Evolutionary conservation across 30 jellyfish, hydroid and myxozoan genomes (phyloP).

Genomic region (Turritopsis dohrnii): DNA sequence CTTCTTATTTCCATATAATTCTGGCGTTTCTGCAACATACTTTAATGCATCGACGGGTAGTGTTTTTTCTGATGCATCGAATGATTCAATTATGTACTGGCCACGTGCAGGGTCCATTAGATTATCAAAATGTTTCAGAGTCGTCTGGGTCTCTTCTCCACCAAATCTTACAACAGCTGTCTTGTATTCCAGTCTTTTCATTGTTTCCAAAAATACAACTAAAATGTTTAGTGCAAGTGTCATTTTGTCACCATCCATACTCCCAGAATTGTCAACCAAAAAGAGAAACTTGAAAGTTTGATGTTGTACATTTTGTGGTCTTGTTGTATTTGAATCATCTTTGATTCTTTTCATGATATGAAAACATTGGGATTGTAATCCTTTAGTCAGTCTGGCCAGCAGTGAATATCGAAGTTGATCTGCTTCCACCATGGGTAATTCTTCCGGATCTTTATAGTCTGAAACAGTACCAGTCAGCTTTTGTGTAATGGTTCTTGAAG

Average conservation of each 20-base stretch:
- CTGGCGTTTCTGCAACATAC: conserved; percentile 16
- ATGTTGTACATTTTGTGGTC: background rate
- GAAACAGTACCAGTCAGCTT: background rate
- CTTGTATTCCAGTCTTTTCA: conserved; percentile 12
- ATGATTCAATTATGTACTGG: conserved; percentile 10
- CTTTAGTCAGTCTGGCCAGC: conserved; percentile 6
- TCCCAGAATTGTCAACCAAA: conserved; percentile 25
- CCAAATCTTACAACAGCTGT: conserved; percentile 24
- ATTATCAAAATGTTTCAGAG: conserved; percentile 6
- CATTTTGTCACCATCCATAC: conserved; percentile 24
- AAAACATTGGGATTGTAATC: background rate
- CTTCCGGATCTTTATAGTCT: conserved; percentile 14
- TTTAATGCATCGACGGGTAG: conserved; percentile 12
- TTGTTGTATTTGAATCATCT: background rate
- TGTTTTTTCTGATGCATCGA: conserved; percentile 24
- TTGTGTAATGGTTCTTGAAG: background rate
- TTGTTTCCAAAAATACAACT: conserved; percentile 17
- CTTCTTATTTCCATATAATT: background rate
- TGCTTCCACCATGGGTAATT: background rate
- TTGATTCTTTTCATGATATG: background rate
- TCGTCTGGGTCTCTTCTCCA: conserved; percentile 13
- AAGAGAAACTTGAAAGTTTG: conserved; percentile 15
- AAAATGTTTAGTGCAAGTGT: conserved; percentile 3
- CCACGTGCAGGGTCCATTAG: background rate
- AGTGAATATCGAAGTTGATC: background rate